phyloP scores from a whole-genome alignment of 2,797 vertebrate species.

The Austrolebias charrua region DNA sequence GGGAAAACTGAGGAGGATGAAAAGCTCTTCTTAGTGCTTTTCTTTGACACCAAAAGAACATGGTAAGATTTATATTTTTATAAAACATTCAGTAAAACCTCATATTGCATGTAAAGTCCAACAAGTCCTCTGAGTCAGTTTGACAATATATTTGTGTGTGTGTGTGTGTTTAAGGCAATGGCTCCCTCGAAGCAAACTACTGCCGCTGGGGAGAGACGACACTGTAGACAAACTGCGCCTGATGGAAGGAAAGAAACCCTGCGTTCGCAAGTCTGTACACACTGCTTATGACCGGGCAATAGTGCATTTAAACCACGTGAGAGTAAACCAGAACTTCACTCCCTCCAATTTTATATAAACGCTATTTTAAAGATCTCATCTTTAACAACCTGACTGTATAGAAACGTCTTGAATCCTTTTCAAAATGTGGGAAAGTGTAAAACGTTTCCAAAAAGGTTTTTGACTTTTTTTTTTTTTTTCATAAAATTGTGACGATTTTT shows the following conservation, averaged over 20 bases:
- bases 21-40: slow-evolving; percentile 96
- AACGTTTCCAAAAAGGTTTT: slow-evolving; percentile 20
- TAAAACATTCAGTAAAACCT: slow-evolving; percentile 6
- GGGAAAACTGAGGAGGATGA: slow-evolving; percentile 86
- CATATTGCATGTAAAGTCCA: slow-evolving; percentile 10
- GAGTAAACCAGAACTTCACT: slow-evolving; percentile 87
- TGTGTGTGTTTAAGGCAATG: slow-evolving; percentile 86
- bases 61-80: slow-evolving; percentile 82
- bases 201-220: slow-evolving; percentile 91
- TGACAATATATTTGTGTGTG: slow-evolving; percentile 3
- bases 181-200: slow-evolving; percentile 93
- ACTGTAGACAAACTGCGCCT: slow-evolving; percentile 95
- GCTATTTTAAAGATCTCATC: slow-evolving; percentile 43
- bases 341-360: slow-evolving; percentile 88
- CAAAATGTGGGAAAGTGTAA: slow-evolving; percentile 15
- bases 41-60: slow-evolving; percentile 98
- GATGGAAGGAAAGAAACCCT: slow-evolving; percentile 96
- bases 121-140: not conserved
- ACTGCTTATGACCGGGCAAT: slow-evolving; percentile 95
- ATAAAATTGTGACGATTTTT: slow-evolving; percentile 41
- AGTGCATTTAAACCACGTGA: slow-evolving; percentile 90
- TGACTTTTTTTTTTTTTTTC: slow-evolving; percentile 33
- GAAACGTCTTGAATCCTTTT: slow-evolving; percentile 34
- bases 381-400: slow-evolving; percentile 44
- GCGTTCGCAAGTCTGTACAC: slow-evolving; percentile 97